phyloP scores from a whole-genome alignment of 1,140 invertebrate species.

The Rhizoglyphus robini region DNA sequence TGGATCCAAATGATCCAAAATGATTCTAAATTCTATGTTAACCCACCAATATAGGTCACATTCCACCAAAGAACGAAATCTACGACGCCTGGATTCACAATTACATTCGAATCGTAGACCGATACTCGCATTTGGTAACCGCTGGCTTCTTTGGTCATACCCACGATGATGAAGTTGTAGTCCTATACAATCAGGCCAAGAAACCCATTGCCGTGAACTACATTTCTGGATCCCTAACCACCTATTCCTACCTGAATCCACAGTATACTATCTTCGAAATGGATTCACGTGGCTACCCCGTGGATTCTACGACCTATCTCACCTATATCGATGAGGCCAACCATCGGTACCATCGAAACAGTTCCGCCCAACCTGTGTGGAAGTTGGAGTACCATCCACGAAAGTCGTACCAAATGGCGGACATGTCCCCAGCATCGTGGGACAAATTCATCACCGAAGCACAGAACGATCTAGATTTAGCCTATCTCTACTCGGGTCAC shows the following conservation, averaged over 20 bases:
- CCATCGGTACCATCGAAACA: neutral
- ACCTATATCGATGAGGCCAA: neutral
- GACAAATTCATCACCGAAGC: conserved; percentile 68
- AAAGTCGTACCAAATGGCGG: conserved; percentile 63
- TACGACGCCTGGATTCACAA: conserved; percentile 19
- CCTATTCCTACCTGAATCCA: conserved; percentile 18
- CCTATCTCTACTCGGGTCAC: neutral
- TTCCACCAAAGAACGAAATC: conserved; percentile 13
- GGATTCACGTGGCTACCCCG: neutral
- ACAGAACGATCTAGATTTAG: conserved; percentile 59
- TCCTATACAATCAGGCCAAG: conserved; percentile 14
- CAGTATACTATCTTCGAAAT: conserved; percentile 15
- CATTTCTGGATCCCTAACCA: conserved; percentile 12
- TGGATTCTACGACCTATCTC: neutral
- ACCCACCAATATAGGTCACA: too few relatives aligned
- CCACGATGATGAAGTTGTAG: conserved; percentile 18
- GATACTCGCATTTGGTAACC: conserved; percentile 15
- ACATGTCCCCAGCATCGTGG: conserved; percentile 67
- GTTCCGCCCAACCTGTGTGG: conserved; percentile 52
- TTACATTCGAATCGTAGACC: conserved; percentile 21
- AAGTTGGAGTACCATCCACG: conserved; percentile 72
- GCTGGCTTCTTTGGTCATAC: conserved; percentile 18
- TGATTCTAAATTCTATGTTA: too few relatives aligned
- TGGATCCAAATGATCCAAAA: neutral
- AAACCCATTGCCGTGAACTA: conserved; percentile 7